Evolutionary conservation across 30 jellyfish, hydroid and myxozoan species (phyloP).

Genomic region (Turritopsis rubra): DNA sequence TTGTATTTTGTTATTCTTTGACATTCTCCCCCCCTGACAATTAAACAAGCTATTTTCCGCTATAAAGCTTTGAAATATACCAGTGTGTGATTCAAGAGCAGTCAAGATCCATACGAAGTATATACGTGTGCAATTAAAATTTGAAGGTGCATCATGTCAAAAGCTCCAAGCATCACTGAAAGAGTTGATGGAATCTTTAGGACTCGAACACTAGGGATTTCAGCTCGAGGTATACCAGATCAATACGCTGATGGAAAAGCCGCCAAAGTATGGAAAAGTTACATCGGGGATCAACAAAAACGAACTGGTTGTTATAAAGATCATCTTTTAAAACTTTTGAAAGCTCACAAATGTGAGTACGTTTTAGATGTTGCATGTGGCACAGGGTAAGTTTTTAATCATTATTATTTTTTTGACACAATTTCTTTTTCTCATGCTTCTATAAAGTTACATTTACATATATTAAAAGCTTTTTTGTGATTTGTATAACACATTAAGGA

Average conservation of each 20-base stretch:
- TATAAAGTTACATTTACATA: too few relatives aligned
- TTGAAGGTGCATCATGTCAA: background rate
- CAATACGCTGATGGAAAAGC: slow-evolving; percentile 99
- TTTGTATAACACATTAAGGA: too few relatives aligned
- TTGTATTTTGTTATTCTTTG: background rate
- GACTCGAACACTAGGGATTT: slow-evolving; percentile 93
- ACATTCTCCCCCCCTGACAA: background rate
- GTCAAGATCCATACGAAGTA: background rate
- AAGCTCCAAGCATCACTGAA: slow-evolving; percentile 2
- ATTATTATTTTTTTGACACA: background rate
- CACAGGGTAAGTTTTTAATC: slow-evolving; percentile 81
- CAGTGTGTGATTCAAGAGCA: background rate
- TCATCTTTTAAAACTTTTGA: slow-evolving; percentile 44
- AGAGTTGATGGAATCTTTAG: slow-evolving; percentile 76
- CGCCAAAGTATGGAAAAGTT: slow-evolving; percentile 84
- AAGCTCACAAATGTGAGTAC: slow-evolving; percentile 43
- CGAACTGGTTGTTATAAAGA: slow-evolving; percentile 85
- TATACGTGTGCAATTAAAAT: background rate
- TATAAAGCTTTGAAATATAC: background rate
- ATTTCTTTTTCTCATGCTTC: too few relatives aligned
- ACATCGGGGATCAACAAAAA: slow-evolving; percentile 78
- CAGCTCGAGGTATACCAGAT: slow-evolving; percentile 97
- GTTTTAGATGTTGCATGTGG: slow-evolving; percentile 96
- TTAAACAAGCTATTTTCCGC: background rate
- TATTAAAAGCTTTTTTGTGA: too few relatives aligned